Evolutionary conservation across 2,888 invertebrate genomes (phyloP), one percentile per base, ranked within the genome.

Genomic region (Gymnosoma rotundatum): DNA sequence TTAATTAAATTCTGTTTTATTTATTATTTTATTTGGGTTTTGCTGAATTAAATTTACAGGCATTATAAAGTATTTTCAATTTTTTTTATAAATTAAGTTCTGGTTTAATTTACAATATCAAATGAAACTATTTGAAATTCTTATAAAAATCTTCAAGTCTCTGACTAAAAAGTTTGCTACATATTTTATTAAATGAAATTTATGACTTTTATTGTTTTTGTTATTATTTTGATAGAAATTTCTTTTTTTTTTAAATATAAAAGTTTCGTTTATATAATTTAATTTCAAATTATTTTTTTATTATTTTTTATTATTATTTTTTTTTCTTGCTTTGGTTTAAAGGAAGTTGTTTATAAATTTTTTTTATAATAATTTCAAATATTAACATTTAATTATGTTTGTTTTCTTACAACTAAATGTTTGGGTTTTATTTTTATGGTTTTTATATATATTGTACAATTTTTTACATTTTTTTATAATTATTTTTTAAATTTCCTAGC

Each of bases 21-120:
- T 83, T 75, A 70, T 36, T 18, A 56, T 83, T 76, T 86, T 64
- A 63, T 78, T 56, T 58, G 60, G 6, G 32, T 6, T 83, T 83
- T 54, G 84, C 79, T 85, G 80, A 80, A 83, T 86, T 83, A 75
- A 82, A 82, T 74, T 83, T 79, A 83, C 83, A 86, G 86, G 87
- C 85, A 79, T 83, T 78, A 83, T 85, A 75, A 78, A 83, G 83
- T 78, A 83, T 85, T 75, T 58, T 83, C 2, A 42, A 42, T 67
- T 81, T 73, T 63, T 80, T 56, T 67, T 78, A 54, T 76, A 58
- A 20, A 14, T 64, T 69, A 38, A 12, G 20, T 58, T 78, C 2
- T 18, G 36, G 7, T 63, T 56, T 66, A 70, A 84, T 79, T 61
- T 83, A 79, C 83, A 83, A 72, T 67, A 84, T 78, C 69, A 84